Conservation (phyloP, 2,888 invertebrate genomes). For the Yponomeuta cagnagella region DNA sequence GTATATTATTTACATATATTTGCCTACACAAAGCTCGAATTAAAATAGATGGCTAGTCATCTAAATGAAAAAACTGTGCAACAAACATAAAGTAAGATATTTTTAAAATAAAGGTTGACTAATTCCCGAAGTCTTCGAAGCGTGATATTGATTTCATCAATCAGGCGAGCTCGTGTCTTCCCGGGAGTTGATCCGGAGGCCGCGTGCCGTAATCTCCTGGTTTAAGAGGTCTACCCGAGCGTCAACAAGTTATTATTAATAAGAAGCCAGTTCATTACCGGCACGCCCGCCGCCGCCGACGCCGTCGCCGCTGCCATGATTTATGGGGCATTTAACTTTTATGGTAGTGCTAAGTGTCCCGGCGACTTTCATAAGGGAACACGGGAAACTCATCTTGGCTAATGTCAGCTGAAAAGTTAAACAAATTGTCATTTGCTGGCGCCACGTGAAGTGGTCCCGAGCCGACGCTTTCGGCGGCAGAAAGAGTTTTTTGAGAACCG, state of each 20-base stretch:
- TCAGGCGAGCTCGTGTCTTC: constrained; percentile 22
- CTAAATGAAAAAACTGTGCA: no score
- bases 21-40: no score
- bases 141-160: constrained; percentile 39
- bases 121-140: constrained; percentile 27
- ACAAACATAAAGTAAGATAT: neutral
- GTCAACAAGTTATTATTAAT: constrained; percentile 48
- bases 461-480: neutral
- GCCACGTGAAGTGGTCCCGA: constrained; percentile 6
- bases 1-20: no score
- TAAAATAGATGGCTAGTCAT: no score
- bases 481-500: neutral
- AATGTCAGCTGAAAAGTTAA: constrained; percentile 64
- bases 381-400: constrained; percentile 54
- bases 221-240: constrained; percentile 6
- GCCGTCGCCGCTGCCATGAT: constrained; percentile 54
- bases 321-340: constrained; percentile 69
- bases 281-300: neutral
- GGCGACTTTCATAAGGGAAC: constrained; percentile 51
- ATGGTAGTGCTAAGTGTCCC: constrained; percentile 65
- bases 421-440: constrained; percentile 44
- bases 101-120: neutral
- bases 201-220: neutral
- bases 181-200: neutral
- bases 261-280: constrained; percentile 56